Conservation (phyloP, 1,140 invertebrate species). For the Macrotrachela quadricornifera region DNA sequence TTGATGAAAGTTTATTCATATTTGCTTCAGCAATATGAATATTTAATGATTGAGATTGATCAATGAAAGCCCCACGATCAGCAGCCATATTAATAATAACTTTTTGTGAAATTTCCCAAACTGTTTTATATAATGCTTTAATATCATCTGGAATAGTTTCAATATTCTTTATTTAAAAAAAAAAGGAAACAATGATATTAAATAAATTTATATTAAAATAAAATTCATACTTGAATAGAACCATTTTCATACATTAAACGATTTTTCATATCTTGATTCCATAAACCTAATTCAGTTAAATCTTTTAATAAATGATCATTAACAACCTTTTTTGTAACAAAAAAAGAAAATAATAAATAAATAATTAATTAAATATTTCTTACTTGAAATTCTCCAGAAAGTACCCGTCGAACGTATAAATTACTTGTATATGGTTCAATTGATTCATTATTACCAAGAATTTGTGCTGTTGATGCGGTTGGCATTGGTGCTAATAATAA, state of each 20-base stretch:
- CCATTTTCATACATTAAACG: conserved; percentile 73
- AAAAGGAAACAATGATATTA: no score
- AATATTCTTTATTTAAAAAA: conserved; percentile 46
- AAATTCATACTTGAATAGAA: conserved; percentile 46
- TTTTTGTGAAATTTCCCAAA: conserved; percentile 95
- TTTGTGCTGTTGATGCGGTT: conserved; percentile 94
- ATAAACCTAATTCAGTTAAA: conserved; percentile 64
- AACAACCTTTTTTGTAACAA: conserved; percentile 48
- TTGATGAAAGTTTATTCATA: conserved; percentile 76
- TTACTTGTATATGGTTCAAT: conserved; percentile 96
- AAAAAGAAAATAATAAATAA: no score
- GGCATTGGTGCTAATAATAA: conserved; percentile 91
- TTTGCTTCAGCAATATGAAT: conserved; percentile 82
- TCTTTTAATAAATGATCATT: conserved; percentile 88
- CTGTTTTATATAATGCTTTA: conserved; percentile 81
- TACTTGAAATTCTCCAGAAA: conserved; percentile 60
- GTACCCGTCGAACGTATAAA: conserved; percentile 73
- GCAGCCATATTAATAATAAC: conserved; percentile 86
- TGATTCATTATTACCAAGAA: conserved; percentile 93
- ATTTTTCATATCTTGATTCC: conserved; percentile 93
- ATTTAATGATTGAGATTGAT: conserved; percentile 92
- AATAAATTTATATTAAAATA: no score
- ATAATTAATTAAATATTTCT: no score
- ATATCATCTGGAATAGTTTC: conserved; percentile 64
- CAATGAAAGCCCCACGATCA: conserved; percentile 87